Evolutionary conservation across 2,113 vertebrate species (phyloP), one percentile per base, ranked within the genome.

Genomic region (Nannobrachium achirus): DNA sequence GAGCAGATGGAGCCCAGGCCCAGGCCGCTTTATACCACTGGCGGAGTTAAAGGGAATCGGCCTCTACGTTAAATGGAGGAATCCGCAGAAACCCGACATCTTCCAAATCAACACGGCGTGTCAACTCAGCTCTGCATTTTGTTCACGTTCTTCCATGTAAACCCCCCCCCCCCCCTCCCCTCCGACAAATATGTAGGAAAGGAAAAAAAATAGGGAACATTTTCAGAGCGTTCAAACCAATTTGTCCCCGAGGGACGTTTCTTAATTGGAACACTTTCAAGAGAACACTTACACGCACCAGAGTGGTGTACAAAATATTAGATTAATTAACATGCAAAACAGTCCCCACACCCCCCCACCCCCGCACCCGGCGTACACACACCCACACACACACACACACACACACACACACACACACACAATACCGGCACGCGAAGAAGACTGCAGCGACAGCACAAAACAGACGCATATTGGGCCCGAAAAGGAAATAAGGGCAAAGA

Each of bases 251-350:
- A 48, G 80, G 89, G 79, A 87, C 50, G 75, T 86, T 86, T 88
- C 76, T 82, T 89, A 88, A 89, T 90, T 90, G 87, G 83, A 90
- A 89, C 75, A 89, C 77, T 85, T 87, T 87, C 75, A 85, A 85
- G 76, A 85, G 88, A 90, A 89, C 82, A 88, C 83, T 89, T 84
- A 81, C 76, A 83, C 20, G 70, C 84, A 85, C 86, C 88, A 66
- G 71, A 86, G 87, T 88, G 87, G 84, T 90, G 81, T 85, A 91
- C 87, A 89, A 87, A 91, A 90, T 88, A 89, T 89, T 84, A 82
- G 81, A 84, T 88, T 88, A 88, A 88, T 89, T 89, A 89, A 89
- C 86, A 89, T 90, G 89, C 88, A 90, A 89, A 89, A 89, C 85
- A 91, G 84, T 80, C 78, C 68, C 2, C 40, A 41, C 10, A 13